A percentile compares a stretch with the other conserved stretches of the same genome.
phyloP scores from a whole-genome alignment of 2,113 vertebrate species.

The pig (Sus scrofa) region DNA sequence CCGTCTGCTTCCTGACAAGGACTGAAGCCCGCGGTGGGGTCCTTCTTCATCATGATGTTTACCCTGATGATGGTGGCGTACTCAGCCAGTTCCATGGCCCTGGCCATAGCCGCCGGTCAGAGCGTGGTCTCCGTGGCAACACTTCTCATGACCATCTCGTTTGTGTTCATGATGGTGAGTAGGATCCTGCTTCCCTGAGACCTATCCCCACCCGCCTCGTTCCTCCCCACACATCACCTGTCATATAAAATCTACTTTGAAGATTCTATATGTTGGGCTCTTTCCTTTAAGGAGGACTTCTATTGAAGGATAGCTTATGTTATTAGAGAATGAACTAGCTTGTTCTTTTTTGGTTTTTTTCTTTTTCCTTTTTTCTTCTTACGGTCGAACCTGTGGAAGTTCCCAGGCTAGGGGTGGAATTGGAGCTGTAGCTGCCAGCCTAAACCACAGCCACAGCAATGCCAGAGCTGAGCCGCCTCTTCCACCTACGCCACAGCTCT shows the following conservation, averaged over 20 bases:
- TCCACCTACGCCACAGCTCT: no score
- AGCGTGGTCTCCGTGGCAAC: constrained; percentile 93
- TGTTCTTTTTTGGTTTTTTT: not conserved
- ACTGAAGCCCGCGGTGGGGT: constrained; percentile 86
- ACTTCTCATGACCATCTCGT: constrained; percentile 93
- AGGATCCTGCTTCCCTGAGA: not conserved
- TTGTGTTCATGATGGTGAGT: constrained; percentile 97
- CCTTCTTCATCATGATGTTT: constrained; percentile 95
- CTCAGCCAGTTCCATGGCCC: constrained; percentile 92
- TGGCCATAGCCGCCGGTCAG: constrained; percentile 95
- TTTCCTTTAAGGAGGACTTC: not conserved
- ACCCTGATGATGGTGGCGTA: constrained; percentile 92
- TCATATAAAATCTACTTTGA: not conserved
- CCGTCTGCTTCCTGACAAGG: constrained; percentile 85
- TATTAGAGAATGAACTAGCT: not conserved
- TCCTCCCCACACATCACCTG: not conserved
- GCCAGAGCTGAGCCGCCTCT: no score
- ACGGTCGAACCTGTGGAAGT: no score
- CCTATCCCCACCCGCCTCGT: not conserved
- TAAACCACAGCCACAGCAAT: no score
- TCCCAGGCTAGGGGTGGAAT: no score
- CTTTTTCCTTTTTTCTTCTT: no score
- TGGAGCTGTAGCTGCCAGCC: no score
- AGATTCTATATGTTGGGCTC: not conserved
- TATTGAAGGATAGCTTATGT: not conserved